Percentiles rank a stretch among this genome's conserved stretches.
Evolutionary conservation across 2,888 invertebrate species (phyloP).

Genomic region (Brassicogethes aeneus): DNA sequence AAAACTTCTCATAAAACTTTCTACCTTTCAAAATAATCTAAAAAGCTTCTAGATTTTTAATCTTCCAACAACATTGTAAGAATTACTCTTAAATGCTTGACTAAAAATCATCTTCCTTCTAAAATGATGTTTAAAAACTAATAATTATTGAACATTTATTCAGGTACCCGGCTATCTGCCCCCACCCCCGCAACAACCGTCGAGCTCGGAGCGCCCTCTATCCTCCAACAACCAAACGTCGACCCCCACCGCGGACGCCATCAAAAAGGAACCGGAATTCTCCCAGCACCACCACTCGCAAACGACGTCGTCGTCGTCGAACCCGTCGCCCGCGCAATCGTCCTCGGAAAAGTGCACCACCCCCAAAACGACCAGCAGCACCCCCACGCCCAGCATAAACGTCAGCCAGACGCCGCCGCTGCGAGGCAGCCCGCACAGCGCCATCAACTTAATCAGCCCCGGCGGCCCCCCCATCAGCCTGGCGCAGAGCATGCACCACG

Average conservation of each 20-base stretch:
- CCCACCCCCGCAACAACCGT: conserved; percentile 19
- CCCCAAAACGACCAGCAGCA: conserved; percentile 30
- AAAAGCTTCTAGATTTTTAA: too few relatives aligned
- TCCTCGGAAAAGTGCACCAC: conserved; percentile 31
- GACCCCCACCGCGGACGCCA: conserved; percentile 59
- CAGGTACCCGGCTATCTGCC: conserved; percentile 30
- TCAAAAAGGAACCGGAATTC: conserved; percentile 65
- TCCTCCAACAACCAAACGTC: conserved; percentile 38
- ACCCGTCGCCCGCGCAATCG: conserved; percentile 32
- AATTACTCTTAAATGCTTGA: too few relatives aligned
- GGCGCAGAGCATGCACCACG: conserved; percentile 51
- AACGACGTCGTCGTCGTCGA: conserved; percentile 25
- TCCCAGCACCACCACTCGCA: conserved; percentile 35
- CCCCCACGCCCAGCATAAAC: conserved; percentile 28
- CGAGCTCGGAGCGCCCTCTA: conserved; percentile 12
- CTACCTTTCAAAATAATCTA: too few relatives aligned
- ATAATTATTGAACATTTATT: too few relatives aligned
- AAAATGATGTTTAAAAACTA: too few relatives aligned
- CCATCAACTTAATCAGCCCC: conserved; percentile 53
- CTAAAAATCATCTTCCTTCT: too few relatives aligned
- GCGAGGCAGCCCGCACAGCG: conserved; percentile 46
- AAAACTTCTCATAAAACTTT: too few relatives aligned
- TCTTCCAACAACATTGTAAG: too few relatives aligned
- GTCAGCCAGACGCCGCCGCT: conserved; percentile 42
- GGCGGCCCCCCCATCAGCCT: conserved; percentile 48